Conservation (phyloP, 2,888 invertebrate species). For the Dysmachus trigonus region DNA sequence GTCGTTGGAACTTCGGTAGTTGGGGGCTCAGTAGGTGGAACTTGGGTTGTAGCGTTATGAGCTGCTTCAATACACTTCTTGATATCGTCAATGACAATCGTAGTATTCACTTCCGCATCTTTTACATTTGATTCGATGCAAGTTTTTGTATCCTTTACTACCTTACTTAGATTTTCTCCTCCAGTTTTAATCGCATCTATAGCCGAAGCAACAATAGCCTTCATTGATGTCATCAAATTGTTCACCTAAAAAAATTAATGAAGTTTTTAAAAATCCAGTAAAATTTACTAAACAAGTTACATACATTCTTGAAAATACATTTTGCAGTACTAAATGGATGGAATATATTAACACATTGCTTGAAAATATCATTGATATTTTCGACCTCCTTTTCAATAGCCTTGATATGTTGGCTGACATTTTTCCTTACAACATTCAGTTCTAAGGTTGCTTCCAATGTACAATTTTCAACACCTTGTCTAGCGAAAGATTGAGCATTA, state of each 20-base stretch:
- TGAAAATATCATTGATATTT: neutral
- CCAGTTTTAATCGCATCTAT: neutral
- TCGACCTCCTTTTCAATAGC: neutral
- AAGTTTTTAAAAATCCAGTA: neutral
- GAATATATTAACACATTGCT: neutral
- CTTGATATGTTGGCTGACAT: neutral
- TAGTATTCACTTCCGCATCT: neutral
- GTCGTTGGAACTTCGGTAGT: neutral
- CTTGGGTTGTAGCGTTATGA: neutral
- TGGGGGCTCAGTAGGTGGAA: neutral
- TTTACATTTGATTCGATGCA: neutral
- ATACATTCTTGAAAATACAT: neutral
- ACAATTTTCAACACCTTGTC: neutral
- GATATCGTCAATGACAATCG: neutral
- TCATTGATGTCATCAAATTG: neutral
- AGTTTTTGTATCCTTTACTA: neutral
- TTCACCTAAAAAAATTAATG: neutral
- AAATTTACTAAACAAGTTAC: neutral
- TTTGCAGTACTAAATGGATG: neutral
- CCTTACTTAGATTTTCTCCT: neutral
- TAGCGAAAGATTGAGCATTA: neutral
- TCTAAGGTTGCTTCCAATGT: neutral
- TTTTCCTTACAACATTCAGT: neutral
- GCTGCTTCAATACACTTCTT: neutral
- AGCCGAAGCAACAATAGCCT: neutral